Base-by-base conservation (phyloP, 2,888 invertebrate genomes). In the Torymus auratus region DNA sequence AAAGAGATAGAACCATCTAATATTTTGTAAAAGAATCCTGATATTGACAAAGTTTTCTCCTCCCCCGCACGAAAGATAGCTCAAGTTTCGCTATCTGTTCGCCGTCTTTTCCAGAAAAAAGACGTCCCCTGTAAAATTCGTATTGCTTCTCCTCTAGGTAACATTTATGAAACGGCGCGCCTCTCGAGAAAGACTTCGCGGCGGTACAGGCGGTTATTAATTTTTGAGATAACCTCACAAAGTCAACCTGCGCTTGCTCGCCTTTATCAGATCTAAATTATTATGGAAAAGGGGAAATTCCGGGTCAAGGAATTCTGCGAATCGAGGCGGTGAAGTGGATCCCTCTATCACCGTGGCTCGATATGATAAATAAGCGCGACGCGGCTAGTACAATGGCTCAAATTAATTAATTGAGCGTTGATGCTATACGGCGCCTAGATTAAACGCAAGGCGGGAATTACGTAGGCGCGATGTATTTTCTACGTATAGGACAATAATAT, bases 271-370 rank as follows among this genome's bases (percentile, higher is more conserved):
- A 13, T 41, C 2, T 62, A 55, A 52, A 65, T 15, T 56, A 73
- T 56, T 62, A 64, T 14, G 17, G 5, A 72, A 78, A 78, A 78
- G 67, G 56, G 28, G 53, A 60, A 53, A 23, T 53, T 17, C 41
- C 61, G 75, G 75, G 80, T 80, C 75, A 80, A 70, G 75, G 69
- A 80, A 67, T 80, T 71, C 65, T 17, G 58, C 55, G 12, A 74
- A 68, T 20, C 71, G 64, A 69, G 78, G 52, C 28, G 60, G 60
- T 2, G 41, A 41, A 12, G 17, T 53, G 11, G 60, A 11, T n/a
- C 70, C 70, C 71, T 71, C 67, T 75, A 80, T 80, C 80, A 80
- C 64, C 50, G 56, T n/a, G 17, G 11, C 60, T 58, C 75, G 64
- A 75, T 80, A 41, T n/a, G n/a, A 41, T 41, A 75, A 80, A 80